Conservation (phyloP, 2,888 invertebrate species). For the Emesis russula region DNA sequence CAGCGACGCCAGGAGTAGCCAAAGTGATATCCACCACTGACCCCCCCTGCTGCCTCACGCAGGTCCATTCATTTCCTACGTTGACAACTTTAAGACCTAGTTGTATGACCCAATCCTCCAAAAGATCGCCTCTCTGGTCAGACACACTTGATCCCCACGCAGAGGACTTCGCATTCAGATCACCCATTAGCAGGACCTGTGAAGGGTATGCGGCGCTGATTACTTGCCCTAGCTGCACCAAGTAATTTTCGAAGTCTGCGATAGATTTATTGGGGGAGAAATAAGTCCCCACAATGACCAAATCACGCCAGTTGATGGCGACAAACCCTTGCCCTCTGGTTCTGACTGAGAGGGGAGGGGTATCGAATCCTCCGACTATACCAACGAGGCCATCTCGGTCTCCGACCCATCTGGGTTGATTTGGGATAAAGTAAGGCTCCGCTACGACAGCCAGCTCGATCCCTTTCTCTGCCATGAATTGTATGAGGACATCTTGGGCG, state of each 20-base stretch:
- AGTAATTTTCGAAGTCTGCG: no score
- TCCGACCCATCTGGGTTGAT: not conserved
- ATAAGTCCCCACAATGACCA: no score
- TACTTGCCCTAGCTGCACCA: no score
- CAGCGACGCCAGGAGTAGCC: slow-evolving; percentile 23
- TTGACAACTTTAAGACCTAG: not conserved
- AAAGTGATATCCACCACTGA: slow-evolving; percentile 2
- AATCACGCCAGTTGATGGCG: not conserved
- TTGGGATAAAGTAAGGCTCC: slow-evolving; percentile 24
- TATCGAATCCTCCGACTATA: not conserved
- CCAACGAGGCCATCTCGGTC: not conserved
- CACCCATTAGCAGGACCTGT: no score
- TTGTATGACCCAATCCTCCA: not conserved
- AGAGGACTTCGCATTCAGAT: not conserved
- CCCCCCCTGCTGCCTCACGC: slow-evolving; percentile 14
- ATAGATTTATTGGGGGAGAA: no score
- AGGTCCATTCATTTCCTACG: slow-evolving; percentile 2
- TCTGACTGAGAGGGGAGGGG: not conserved
- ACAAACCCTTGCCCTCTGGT: slow-evolving; percentile 5
- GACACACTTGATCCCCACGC: slow-evolving; percentile 11
- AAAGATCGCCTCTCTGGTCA: not conserved
- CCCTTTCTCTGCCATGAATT: not conserved
- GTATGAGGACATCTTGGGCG: not conserved
- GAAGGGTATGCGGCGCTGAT: no score
- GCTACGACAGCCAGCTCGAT: slow-evolving; percentile 10